These are phyloP conservation scores for Drosophila orosa DNA, from an alignment of 1,140 invertebrate genomes.

Conservation along the genomic window DNA sequence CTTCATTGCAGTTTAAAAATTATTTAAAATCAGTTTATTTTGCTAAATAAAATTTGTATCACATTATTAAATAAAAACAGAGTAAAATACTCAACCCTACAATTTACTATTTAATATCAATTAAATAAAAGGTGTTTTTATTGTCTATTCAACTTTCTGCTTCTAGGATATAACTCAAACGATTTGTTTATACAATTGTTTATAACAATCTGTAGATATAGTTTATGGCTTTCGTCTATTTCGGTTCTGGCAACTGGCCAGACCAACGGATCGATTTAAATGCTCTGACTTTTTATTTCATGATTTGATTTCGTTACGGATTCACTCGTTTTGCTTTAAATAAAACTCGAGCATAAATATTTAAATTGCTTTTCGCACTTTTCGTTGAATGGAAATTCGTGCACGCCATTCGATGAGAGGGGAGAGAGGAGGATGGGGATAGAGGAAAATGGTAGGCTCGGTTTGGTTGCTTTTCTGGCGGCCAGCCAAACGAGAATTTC, in stretches of 20 bases:
- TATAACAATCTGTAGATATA: conserved; percentile 43
- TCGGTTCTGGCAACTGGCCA: conserved; percentile 54
- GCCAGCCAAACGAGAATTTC: conserved; percentile 61
- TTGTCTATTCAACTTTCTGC: neutral
- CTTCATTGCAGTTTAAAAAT: neutral
- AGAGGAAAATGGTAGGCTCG: conserved; percentile 4
- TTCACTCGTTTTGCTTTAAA: conserved; percentile 31
- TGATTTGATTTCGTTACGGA: conserved; percentile 42
- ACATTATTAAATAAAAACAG: neutral
- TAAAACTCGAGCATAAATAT: conserved; percentile 73
- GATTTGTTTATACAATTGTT: conserved; percentile 45
- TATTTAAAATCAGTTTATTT: neutral
- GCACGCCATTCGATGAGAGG: conserved; percentile 22
- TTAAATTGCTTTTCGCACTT: conserved; percentile 78
- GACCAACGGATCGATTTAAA: conserved; percentile 71
- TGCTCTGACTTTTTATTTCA: conserved; percentile 54
- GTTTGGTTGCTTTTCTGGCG: conserved; percentile 48
- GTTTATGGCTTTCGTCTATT: conserved; percentile 57
- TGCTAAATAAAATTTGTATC: neutral
- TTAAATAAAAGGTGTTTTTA: neutral
- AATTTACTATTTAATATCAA: neutral
- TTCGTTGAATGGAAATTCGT: conserved; percentile 41
- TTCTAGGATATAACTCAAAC: neutral
- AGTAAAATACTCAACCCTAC: neutral
- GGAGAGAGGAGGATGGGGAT: neutral